phyloP scores from a whole-genome alignment of 2,797 vertebrate genomes.

The Anabas testudineus region DNA sequence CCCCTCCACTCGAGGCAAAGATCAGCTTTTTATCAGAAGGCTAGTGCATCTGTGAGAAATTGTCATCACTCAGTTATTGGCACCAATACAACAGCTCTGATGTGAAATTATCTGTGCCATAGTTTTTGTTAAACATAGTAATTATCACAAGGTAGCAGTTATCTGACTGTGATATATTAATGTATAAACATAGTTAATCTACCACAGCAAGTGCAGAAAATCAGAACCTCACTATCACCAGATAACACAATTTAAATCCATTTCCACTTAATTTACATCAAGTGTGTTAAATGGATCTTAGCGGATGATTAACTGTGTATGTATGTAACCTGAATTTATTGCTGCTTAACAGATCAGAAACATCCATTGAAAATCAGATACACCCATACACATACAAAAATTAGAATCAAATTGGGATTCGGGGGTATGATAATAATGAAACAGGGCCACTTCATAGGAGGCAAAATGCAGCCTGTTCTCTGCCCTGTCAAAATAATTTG shows the following conservation, averaged over 20 bases:
- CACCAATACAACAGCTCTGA: conserved; percentile 5
- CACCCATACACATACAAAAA: not conserved
- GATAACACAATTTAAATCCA: not conserved
- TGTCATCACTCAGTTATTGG: not conserved
- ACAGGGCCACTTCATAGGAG: not conserved
- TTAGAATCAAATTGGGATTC: too few species aligned
- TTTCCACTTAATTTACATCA: not conserved
- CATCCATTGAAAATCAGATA: not conserved
- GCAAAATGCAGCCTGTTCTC: too few species aligned
- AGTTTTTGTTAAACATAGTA: not conserved
- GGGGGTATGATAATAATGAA: too few species aligned
- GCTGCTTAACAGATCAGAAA: not conserved
- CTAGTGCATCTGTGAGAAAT: not conserved
- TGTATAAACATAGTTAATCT: not conserved
- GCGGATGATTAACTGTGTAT: not conserved
- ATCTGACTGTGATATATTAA: conserved; percentile 14
- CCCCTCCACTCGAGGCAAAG: too few species aligned
- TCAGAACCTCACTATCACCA: not conserved
- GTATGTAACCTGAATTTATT: not conserved
- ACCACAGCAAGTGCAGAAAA: conserved; percentile 6
- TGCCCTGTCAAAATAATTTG: too few species aligned
- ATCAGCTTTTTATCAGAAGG: not conserved
- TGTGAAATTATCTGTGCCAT: conserved; percentile 23
- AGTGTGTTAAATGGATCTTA: not conserved
- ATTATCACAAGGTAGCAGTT: conserved; percentile 20